Conservation (phyloP, 2,888 invertebrate species). For the Tridacna gigas region DNA sequence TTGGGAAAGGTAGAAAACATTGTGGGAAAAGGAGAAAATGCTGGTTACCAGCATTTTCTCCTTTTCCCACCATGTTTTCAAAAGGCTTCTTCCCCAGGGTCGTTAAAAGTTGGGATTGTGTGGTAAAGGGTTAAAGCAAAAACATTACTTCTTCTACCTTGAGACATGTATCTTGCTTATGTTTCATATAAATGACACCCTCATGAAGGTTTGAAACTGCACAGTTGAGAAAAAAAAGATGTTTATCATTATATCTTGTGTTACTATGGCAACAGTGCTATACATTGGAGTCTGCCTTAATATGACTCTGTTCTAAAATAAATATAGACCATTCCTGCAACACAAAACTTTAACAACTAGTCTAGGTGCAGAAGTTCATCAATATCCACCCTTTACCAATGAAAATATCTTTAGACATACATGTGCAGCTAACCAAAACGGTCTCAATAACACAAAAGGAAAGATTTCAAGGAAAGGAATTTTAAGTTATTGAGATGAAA, state of each 20-base stretch:
- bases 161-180: neutral
- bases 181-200: neutral
- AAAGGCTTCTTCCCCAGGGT: no score
- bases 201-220: neutral
- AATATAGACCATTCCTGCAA: neutral
- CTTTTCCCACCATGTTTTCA: no score
- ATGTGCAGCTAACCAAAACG: neutral
- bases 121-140: no score
- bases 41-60: no score
- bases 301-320: slow-evolving; percentile 24
- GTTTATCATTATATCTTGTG: neutral
- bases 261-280: slow-evolving; percentile 24
- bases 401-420: neutral
- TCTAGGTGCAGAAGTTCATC: neutral
- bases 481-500: neutral
- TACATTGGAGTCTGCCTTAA: slow-evolving; percentile 11
- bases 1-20: no score
- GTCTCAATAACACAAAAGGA: neutral
- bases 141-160: neutral
- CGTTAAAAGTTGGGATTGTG: no score
- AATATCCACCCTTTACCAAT: neutral
- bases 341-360: neutral
- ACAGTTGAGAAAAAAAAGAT: no score
- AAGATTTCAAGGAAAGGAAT: neutral
- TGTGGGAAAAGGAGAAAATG: no score